These are phyloP conservation scores for Leptatherina wallacei DNA, from an alignment of 2,797 vertebrate species.

Conservation along the genomic window DNA sequence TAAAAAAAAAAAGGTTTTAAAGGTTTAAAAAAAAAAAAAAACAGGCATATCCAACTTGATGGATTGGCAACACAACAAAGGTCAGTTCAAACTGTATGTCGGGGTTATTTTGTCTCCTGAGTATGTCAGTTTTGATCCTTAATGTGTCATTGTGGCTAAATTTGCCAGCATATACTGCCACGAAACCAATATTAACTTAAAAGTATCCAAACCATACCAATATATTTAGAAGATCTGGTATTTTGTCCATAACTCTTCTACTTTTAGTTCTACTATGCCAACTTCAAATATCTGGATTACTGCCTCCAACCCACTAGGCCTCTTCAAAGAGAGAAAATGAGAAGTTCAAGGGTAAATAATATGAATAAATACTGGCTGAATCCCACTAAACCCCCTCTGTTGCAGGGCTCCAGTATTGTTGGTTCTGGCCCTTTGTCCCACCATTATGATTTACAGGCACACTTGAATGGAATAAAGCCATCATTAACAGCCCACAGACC, in stretches of 20 bases:
- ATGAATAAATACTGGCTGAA: not conserved
- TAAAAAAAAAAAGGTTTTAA: not conserved
- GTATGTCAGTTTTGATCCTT: too few relatives aligned
- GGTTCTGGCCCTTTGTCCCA: not conserved
- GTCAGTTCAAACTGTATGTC: too few relatives aligned
- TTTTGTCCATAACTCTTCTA: not conserved
- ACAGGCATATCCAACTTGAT: not conserved
- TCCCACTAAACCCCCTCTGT: not conserved
- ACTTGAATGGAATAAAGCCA: not conserved
- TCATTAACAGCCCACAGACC: not conserved
- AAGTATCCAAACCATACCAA: too few relatives aligned
- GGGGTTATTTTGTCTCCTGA: too few relatives aligned
- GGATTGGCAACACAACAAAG: not conserved
- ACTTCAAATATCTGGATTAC: not conserved
- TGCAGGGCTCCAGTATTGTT: not conserved
- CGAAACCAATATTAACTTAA: not conserved
- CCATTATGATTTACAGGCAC: slow-evolving; percentile 2
- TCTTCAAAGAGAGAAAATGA: not conserved
- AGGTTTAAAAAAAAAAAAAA: too few relatives aligned
- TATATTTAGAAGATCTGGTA: not conserved
- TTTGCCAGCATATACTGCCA: not conserved
- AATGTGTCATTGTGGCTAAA: not conserved
- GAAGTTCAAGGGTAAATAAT: not conserved
- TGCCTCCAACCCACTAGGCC: not conserved
- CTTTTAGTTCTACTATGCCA: not conserved